Evolutionary conservation across 1,140 invertebrate species (phyloP), one percentile per base, ranked within the genome.

Genomic region (Bombyx mandarina): DNA sequence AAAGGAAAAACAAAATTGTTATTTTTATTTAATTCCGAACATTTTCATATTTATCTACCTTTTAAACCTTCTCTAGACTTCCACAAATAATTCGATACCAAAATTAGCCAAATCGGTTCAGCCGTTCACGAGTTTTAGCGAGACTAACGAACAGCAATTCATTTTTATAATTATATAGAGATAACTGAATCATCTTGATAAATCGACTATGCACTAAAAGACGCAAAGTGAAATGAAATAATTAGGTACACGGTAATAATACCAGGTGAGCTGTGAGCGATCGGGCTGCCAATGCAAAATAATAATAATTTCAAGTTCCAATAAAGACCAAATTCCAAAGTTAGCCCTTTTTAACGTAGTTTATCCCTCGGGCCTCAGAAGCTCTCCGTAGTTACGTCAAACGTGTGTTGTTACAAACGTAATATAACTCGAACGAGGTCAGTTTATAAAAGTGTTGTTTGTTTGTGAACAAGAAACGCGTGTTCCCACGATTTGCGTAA

Each of bases 401-500:
- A 53, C 56, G 57, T 55, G 57, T 61, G 59, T 58, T 61, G 43
- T 18, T 45, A 54, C 58, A 56, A 50, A 65, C 54, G 45, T 45
- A 58, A 60, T 56, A 65, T 44, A 61, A 53, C n/a, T 44, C 56
- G 46, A 65, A 65, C 63, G 54, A 61, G 63, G 63, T 65, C 60
- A 65, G 54, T 61, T 58, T 61, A 65, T 59, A 65, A 60, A 57
- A 56, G 51, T 10, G 56, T 43, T 61, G 59, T 65, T 65, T 65
- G 59, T 60, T 65, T 61, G 57, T 58, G 35, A 57, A 57, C 9
- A 42, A 52, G 56, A 9, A 47, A 60, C 44, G 43, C 12, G 44
- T 45, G 54, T 65, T 65, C 63, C 61, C 63, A 65, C 63, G 63
- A 60, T 64, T 57, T 63, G 56, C 59, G 57, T 59, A 56, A 61